Conservation (phyloP, 1,140 invertebrate species). For the Cyclina sinensis region DNA sequence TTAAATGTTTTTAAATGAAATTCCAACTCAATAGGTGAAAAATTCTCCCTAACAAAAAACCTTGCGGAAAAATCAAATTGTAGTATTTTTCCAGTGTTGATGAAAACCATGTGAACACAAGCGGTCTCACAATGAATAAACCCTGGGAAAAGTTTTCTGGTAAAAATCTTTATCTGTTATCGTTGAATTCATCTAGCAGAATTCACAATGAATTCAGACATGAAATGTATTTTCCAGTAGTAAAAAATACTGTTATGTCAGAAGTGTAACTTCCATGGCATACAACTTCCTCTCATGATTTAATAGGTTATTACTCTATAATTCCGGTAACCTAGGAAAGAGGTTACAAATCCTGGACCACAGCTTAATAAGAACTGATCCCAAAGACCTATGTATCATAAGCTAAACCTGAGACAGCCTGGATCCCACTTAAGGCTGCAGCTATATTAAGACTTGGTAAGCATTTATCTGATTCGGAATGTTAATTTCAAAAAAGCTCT, state of each 20-base stretch:
- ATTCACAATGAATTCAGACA: slow-evolving; percentile 18
- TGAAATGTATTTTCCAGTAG: background rate
- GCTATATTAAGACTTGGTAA: too few species aligned
- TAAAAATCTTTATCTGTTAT: slow-evolving; percentile 14
- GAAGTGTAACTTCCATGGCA: background rate
- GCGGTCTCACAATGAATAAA: background rate
- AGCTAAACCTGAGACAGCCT: too few species aligned
- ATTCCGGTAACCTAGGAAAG: too few species aligned
- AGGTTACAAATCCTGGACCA: too few species aligned
- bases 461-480: too few species aligned
- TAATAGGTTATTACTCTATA: too few species aligned
- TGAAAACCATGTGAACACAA: slow-evolving; percentile 25
- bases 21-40: slow-evolving; percentile 20
- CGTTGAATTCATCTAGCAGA: slow-evolving; percentile 2
- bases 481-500: too few species aligned
- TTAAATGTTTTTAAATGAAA: slow-evolving; percentile 38
- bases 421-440: too few species aligned
- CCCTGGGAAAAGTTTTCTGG: slow-evolving; percentile 7
- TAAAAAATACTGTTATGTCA: background rate
- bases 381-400: too few species aligned
- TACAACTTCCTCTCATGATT: too few species aligned
- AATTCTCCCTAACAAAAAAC: background rate
- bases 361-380: too few species aligned
- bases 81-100: slow-evolving; percentile 13
- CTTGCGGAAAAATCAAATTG: slow-evolving; percentile 16